Percentiles rank a stretch among this genome's conserved stretches.
These are phyloP conservation scores for Petrocephalus sullivani DNA, from an alignment of 2,797 vertebrate genomes.

Conservation along the genomic window DNA sequence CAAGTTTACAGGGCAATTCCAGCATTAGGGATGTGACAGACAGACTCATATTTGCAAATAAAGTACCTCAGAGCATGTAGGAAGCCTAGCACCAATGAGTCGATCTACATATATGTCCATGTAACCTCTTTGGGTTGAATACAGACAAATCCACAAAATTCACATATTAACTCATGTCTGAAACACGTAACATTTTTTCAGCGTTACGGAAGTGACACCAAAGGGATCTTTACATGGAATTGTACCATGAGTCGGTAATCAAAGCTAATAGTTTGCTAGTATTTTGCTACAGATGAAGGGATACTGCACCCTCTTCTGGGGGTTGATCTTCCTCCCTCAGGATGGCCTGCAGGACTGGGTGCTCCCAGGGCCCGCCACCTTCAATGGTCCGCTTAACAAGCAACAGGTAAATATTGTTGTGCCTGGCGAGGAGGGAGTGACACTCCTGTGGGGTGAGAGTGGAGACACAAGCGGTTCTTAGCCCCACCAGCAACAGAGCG, in stretches of 20 bases:
- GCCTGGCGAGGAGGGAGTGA: constrained; percentile 72
- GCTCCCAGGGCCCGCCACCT: constrained; percentile 85
- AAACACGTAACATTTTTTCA: not conserved
- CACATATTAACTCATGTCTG: not conserved
- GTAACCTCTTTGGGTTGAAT: not conserved
- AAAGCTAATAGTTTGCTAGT: not conserved
- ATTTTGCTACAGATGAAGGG: not conserved
- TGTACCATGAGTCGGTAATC: not conserved
- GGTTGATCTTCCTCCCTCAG: constrained; percentile 79
- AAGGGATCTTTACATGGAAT: not conserved
- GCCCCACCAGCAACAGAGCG: not conserved
- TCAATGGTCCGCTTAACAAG: constrained; percentile 79
- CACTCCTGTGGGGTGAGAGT: constrained; percentile 70
- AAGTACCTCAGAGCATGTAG: not conserved
- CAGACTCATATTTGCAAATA: not conserved
- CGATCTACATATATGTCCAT: not conserved
- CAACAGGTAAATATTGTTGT: constrained; percentile 85
- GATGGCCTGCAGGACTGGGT: constrained; percentile 80
- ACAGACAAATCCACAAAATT: not conserved
- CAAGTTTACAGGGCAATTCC: not conserved
- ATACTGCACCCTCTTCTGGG: constrained; percentile 76
- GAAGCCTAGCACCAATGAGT: not conserved
- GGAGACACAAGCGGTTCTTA: not conserved
- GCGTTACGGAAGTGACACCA: not conserved
- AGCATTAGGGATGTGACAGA: not conserved